These are phyloP conservation scores for Craniophora ligustri DNA, from an alignment of 2,888 invertebrate species.

Conservation along the genomic window DNA sequence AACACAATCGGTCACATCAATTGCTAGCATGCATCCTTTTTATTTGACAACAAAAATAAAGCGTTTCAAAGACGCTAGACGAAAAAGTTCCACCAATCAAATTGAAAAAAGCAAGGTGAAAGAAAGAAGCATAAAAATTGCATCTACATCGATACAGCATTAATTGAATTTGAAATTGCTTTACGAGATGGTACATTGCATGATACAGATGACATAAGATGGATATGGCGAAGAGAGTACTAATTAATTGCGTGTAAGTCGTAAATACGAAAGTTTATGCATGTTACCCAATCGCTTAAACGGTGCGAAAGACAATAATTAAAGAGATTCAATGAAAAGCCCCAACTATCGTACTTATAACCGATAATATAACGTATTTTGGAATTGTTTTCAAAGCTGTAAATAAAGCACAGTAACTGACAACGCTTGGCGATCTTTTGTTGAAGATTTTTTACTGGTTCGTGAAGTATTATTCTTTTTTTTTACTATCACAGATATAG, in stretches of 20 bases:
- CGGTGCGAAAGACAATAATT: constrained; percentile 21
- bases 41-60: constrained; percentile 1
- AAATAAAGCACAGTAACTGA: background rate
- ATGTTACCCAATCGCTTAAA: constrained; percentile 23
- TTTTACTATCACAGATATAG: too few species aligned
- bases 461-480: too few species aligned
- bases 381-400: constrained; percentile 4
- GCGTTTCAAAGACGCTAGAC: background rate
- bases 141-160: constrained; percentile 20
- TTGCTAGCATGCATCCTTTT: background rate
- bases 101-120: constrained; percentile 10
- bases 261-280: constrained; percentile 36
- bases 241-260: constrained; percentile 41
- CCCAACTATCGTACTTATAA: constrained; percentile 19
- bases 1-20: too few species aligned
- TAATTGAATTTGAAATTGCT: constrained; percentile 43
- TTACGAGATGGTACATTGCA: constrained; percentile 32
- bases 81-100: constrained; percentile 7
- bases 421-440: too few species aligned
- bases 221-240: constrained; percentile 16
- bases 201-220: constrained; percentile 40
- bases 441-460: too few species aligned
- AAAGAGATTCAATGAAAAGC: constrained; percentile 26
- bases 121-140: constrained; percentile 13
- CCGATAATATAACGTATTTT: background rate